Percentiles rank a stretch among this genome's conserved stretches.
phyloP scores from a whole-genome alignment of 2,888 invertebrate species.

The Thumatha senex region DNA sequence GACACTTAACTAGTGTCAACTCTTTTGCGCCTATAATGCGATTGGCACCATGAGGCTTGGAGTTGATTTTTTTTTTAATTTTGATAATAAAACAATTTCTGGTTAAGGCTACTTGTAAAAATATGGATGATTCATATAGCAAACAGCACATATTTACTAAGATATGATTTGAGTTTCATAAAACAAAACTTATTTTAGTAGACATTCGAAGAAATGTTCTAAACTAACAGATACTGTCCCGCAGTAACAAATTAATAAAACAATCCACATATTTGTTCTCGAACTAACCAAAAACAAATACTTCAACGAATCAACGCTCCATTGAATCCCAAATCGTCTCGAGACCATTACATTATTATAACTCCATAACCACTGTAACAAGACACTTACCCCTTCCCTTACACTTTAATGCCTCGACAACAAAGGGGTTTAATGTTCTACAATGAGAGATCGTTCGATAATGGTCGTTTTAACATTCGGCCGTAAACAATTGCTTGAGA shows the following conservation, averaged over 20 bases:
- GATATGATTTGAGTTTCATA: too few species aligned
- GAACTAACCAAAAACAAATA: slow-evolving; percentile 36
- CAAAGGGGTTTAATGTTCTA: slow-evolving; percentile 13
- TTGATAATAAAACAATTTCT: too few species aligned
- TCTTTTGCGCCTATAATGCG: too few species aligned
- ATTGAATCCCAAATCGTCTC: slow-evolving; percentile 40
- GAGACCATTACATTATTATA: slow-evolving; percentile 39
- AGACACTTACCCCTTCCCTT: slow-evolving; percentile 7
- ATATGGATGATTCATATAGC: too few species aligned
- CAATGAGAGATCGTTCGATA: slow-evolving; percentile 28
- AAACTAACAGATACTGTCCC: neutral
- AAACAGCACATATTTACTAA: too few species aligned
- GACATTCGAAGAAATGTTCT: neutral
- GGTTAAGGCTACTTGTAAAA: too few species aligned
- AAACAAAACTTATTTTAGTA: too few species aligned
- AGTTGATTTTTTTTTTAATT: too few species aligned
- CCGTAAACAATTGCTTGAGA: slow-evolving; percentile 41
- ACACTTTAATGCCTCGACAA: slow-evolving; percentile 1
- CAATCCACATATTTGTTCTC: slow-evolving; percentile 33
- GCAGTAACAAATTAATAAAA: slow-evolving; percentile 27
- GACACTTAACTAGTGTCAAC: too few species aligned
- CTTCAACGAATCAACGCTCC: slow-evolving; percentile 31
- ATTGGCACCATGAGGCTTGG: too few species aligned
- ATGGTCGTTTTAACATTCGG: slow-evolving; percentile 42
- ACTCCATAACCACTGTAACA: slow-evolving; percentile 18